Conservation (phyloP, 2,113 vertebrate species). For the Semnopithecus entellus region DNA sequence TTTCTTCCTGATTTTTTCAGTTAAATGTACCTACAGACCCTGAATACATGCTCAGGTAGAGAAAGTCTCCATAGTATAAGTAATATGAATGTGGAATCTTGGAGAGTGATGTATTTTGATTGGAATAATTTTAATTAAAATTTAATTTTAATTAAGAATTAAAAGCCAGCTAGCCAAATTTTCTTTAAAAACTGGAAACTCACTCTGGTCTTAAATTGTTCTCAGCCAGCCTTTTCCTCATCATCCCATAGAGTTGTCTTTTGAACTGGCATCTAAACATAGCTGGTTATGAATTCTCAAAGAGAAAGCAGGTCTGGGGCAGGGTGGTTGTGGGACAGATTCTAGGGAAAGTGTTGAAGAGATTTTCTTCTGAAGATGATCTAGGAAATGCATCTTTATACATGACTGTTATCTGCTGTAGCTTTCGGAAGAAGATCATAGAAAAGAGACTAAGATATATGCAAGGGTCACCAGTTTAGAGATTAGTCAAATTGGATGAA, state of each 20-base stretch:
- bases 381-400: conserved; percentile 46
- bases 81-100: not conserved
- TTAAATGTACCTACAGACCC: not conserved
- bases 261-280: not conserved
- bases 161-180: conserved; percentile 30
- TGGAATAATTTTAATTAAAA: conserved; percentile 29
- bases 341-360: not conserved
- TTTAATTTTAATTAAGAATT: not conserved
- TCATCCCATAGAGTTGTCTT: not conserved
- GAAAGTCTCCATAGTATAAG: not conserved
- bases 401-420: not conserved
- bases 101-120: conserved; percentile 30
- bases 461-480: conserved; percentile 21
- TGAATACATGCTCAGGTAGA: not conserved
- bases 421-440: not conserved
- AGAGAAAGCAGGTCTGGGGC: not conserved
- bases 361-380: conserved; percentile 38
- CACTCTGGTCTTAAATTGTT: not conserved
- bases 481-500: conserved; percentile 22
- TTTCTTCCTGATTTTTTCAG: not conserved
- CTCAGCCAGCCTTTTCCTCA: not conserved
- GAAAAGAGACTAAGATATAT: not conserved
- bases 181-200: conserved; percentile 39
- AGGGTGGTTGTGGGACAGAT: not conserved
- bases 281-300: conserved; percentile 5